phyloP scores from a whole-genome alignment of 2,888 invertebrate genomes.

The Bibio marci region DNA sequence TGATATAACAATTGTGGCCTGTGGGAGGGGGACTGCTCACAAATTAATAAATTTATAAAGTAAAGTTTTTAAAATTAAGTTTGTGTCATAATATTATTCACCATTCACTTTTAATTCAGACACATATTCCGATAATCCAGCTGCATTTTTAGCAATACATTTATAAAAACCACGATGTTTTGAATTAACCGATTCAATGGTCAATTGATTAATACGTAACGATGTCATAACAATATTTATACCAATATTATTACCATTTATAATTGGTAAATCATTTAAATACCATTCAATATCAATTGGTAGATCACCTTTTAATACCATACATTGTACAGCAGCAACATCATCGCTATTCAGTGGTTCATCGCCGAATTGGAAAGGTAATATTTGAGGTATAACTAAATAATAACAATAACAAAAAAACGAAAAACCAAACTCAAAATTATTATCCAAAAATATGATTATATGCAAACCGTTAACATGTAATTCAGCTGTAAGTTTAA shows the following conservation, averaged over 20 bases:
- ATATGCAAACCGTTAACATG: conserved; percentile 57
- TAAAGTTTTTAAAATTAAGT: not conserved
- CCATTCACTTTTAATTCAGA: conserved; percentile 44
- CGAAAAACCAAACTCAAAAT: too few relatives aligned
- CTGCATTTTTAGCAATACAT: conserved; percentile 43
- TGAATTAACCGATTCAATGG: conserved; percentile 40
- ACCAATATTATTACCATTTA: conserved; percentile 29
- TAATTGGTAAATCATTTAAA: conserved; percentile 35
- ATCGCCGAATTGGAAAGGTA: conserved; percentile 60
- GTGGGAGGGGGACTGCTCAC: too few relatives aligned
- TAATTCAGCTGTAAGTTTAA: conserved; percentile 48
- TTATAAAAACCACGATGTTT: conserved; percentile 46
- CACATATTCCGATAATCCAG: conserved; percentile 32
- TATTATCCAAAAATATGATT: too few relatives aligned
- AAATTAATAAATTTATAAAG: too few relatives aligned
- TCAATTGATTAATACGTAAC: conserved; percentile 35
- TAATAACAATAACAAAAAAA: too few relatives aligned
- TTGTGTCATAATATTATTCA: too few relatives aligned
- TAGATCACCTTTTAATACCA: conserved; percentile 57
- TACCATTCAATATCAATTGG: conserved; percentile 63
- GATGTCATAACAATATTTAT: conserved; percentile 15
- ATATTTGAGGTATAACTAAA: conserved; percentile 58
- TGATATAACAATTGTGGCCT: too few relatives aligned
- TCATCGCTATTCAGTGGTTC: conserved; percentile 46
- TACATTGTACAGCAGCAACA: conserved; percentile 46